These are phyloP conservation scores for Drosophila flavopinicola DNA, from an alignment of 2,888 invertebrate species.

Conservation along the genomic window DNA sequence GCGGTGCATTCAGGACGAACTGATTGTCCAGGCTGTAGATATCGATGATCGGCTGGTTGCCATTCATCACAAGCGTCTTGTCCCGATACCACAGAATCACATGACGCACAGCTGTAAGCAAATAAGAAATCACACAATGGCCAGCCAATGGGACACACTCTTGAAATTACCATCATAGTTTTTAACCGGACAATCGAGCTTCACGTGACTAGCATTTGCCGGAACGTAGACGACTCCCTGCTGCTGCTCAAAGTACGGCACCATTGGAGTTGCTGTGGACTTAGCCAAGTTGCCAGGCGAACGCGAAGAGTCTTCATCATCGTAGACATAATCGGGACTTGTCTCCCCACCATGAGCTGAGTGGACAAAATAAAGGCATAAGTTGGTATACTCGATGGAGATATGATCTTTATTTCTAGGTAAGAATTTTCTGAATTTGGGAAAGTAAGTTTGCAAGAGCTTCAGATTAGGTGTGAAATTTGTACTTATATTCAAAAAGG, in stretches of 20 bases:
- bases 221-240: slow-evolving; percentile 35
- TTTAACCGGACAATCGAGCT: slow-evolving; percentile 61
- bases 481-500: no score
- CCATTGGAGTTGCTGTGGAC: slow-evolving; percentile 30
- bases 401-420: no score
- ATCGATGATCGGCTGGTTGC: slow-evolving; percentile 11
- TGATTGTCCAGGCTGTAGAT: slow-evolving; percentile 43
- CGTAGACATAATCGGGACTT: slow-evolving; percentile 33
- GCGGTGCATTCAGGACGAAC: slow-evolving; percentile 45
- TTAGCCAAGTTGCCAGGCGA: slow-evolving; percentile 58
- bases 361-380: neutral
- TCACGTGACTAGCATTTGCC: slow-evolving; percentile 38
- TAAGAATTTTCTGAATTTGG: no score
- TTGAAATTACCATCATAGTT: slow-evolving; percentile 54
- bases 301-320: slow-evolving; percentile 45
- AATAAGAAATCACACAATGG: neutral
- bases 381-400: neutral
- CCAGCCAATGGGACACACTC: no score
- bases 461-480: no score
- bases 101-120: slow-evolving; percentile 41
- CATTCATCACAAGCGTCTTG: slow-evolving; percentile 30
- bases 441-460: no score
- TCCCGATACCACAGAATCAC: slow-evolving; percentile 59
- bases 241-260: slow-evolving; percentile 56
- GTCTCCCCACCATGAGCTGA: slow-evolving; percentile 25